Evolutionary conservation across 2,113 vertebrate species (phyloP).

Genomic region (Anhinga rufa): DNA sequence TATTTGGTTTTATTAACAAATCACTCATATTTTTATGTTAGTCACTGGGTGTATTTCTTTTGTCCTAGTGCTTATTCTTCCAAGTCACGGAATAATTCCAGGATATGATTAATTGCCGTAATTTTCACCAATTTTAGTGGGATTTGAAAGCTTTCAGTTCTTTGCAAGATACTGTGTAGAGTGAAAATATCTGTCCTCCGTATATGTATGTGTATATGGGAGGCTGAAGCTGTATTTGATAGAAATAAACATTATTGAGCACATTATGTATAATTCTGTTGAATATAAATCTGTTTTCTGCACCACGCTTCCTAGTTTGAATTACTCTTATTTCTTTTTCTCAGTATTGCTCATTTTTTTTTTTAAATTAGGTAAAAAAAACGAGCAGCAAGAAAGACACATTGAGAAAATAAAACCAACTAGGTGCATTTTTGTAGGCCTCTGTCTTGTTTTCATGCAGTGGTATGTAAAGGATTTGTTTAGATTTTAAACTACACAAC

Average conservation of each 20-base stretch:
- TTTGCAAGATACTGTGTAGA: neutral
- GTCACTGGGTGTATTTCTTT: neutral
- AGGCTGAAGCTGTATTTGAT: neutral
- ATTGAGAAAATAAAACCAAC: neutral
- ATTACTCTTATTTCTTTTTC: neutral
- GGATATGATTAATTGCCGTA: neutral
- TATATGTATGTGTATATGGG: neutral
- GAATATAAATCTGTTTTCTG: neutral
- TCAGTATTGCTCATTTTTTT: neutral
- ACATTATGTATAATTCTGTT: neutral
- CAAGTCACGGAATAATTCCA: neutral
- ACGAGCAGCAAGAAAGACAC: neutral
- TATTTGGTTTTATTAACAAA: neutral
- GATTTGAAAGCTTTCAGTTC: neutral
- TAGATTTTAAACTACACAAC: neutral
- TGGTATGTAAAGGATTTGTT: neutral
- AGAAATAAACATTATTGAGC: neutral
- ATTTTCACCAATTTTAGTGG: neutral
- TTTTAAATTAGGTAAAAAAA: neutral
- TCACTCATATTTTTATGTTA: neutral
- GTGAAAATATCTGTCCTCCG: neutral
- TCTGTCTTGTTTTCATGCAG: neutral
- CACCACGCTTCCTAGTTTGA: neutral
- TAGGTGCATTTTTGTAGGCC: neutral
- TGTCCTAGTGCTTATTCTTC: neutral